These are phyloP conservation scores for Homalodisca vitripennis DNA, from an alignment of 1,140 invertebrate species.

Conservation along the genomic window DNA sequence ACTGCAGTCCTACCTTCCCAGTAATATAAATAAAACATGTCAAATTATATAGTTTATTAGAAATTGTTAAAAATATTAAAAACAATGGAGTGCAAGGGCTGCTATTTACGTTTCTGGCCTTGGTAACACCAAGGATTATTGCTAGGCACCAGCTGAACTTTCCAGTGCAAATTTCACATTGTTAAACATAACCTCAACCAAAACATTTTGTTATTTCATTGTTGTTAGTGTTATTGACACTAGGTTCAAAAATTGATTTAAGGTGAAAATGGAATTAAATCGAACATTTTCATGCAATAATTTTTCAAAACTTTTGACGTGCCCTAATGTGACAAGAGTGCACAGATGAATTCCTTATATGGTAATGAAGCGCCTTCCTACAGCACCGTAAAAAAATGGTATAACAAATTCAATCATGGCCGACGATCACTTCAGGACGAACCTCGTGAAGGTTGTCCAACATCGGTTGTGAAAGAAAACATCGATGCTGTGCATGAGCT, in stretches of 20 bases:
- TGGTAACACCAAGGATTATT: conserved; percentile 16
- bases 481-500: conserved; percentile 37
- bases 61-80: no score
- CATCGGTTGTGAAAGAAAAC: conserved; percentile 41
- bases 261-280: conserved; percentile 19
- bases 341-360: conserved; percentile 34
- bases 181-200: conserved; percentile 16
- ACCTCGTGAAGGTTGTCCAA: conserved; percentile 40
- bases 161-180: conserved; percentile 12
- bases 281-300: conserved; percentile 23
- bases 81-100: not conserved
- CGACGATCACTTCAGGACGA: conserved; percentile 37
- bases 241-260: conserved; percentile 11
- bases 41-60: no score
- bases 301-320: conserved; percentile 35
- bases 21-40: no score
- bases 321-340: conserved; percentile 32
- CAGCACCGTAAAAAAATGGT: conserved; percentile 33
- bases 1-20: no score
- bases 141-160: conserved; percentile 21
- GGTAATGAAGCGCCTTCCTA: conserved; percentile 30
- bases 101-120: conserved; percentile 25
- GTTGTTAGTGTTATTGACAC: conserved; percentile 24
- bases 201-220: conserved; percentile 5
- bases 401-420: conserved; percentile 36